Evolutionary conservation across 2,888 invertebrate genomes (phyloP).

Genomic region (Microdon myrmicae): DNA sequence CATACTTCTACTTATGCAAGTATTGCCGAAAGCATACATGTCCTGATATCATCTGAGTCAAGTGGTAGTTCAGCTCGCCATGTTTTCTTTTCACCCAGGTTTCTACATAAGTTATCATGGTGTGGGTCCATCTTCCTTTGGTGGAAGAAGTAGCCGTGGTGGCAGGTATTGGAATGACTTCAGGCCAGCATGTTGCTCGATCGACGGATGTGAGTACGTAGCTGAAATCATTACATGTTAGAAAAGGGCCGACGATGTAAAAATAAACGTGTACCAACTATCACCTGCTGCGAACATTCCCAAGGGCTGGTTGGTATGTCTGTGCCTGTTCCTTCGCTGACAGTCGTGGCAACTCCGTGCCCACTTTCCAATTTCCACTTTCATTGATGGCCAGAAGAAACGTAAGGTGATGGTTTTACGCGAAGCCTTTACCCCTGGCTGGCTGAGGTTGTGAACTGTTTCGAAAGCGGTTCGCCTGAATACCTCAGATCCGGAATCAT

Average conservation of each 20-base stretch:
- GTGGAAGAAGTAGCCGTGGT: constrained; percentile 42
- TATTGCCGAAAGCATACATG: no score
- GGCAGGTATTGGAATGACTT: constrained; percentile 52
- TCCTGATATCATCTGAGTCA: no score
- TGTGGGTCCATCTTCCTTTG: no score
- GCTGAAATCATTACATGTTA: constrained; percentile 52
- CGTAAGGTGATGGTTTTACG: constrained; percentile 8
- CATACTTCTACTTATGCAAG: no score
- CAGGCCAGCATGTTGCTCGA: constrained; percentile 51
- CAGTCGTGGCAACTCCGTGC: constrained; percentile 1
- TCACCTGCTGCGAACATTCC: constrained; percentile 9
- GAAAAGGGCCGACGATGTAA: constrained; percentile 57
- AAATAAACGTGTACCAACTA: constrained; percentile 63
- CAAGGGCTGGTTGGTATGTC: constrained; percentile 2
- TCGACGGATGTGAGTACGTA: constrained; percentile 56
- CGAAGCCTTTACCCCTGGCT: constrained; percentile 25
- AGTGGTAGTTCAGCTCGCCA: no score
- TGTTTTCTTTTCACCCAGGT: no score
- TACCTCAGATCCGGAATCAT: constrained; percentile 3
- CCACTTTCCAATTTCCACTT: constrained; percentile 17
- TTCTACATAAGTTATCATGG: no score
- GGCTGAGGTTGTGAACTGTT: constrained; percentile 18
- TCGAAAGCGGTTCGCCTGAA: constrained; percentile 5
- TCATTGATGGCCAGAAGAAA: constrained; percentile 44
- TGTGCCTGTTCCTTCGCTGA: not conserved